A percentile compares a stretch with the other conserved stretches of the same genome.
Conservation (phyloP, 1,140 invertebrate species). For the Drosophila yakuba region DNA sequence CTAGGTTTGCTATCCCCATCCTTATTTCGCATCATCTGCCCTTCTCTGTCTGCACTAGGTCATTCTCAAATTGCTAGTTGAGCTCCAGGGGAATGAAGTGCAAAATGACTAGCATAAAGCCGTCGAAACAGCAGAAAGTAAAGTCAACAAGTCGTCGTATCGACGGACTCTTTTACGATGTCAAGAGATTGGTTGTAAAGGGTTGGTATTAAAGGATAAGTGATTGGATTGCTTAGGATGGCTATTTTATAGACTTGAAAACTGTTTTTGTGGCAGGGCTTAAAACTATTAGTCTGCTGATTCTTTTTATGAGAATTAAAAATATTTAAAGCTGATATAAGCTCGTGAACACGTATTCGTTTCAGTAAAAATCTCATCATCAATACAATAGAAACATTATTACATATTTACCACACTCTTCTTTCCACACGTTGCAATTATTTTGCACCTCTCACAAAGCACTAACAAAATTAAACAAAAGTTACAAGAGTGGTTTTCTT, state of each 20-base stretch:
- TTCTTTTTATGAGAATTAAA: too few relatives aligned
- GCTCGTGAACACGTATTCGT: too few relatives aligned
- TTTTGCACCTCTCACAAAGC: not conserved
- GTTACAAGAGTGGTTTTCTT: not conserved
- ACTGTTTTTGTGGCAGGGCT: not conserved
- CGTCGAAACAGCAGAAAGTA: slow-evolving; percentile 35
- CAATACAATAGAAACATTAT: not conserved
- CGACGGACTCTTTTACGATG: slow-evolving; percentile 36
- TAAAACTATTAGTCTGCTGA: not conserved
- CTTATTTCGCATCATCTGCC: slow-evolving; percentile 3
- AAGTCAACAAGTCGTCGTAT: slow-evolving; percentile 47
- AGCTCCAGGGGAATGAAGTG: not conserved
- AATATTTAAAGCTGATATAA: too few relatives aligned
- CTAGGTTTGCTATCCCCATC: slow-evolving; percentile 20
- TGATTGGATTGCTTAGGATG: slow-evolving; percentile 46
- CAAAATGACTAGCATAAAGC: slow-evolving; percentile 14
- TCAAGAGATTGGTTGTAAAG: slow-evolving; percentile 7
- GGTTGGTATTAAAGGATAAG: slow-evolving; percentile 25
- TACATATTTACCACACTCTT: not conserved
- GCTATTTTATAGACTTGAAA: slow-evolving; percentile 23
- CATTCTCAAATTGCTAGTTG: slow-evolving; percentile 6
- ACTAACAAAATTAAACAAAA: slow-evolving; percentile 3
- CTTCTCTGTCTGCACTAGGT: slow-evolving; percentile 15
- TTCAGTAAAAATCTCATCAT: too few relatives aligned
- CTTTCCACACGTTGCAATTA: not conserved